Percentiles rank a stretch among this genome's conserved stretches.
These are phyloP conservation scores for Popillia japonica DNA, from an alignment of 1,140 invertebrate species.

Conservation along the genomic window DNA sequence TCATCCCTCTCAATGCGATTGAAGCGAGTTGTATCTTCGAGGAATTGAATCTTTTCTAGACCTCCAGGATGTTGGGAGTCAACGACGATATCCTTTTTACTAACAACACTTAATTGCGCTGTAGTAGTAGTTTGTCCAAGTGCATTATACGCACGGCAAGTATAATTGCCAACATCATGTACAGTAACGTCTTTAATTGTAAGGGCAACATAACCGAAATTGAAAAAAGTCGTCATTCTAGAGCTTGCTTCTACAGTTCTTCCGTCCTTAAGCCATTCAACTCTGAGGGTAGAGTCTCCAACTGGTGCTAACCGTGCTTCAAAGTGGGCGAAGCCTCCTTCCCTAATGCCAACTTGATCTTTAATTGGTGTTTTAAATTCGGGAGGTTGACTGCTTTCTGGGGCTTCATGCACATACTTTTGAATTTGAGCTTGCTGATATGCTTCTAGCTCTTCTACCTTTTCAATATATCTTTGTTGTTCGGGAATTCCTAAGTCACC, in stretches of 20 bases:
- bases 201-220: slow-evolving; percentile 95
- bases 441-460: slow-evolving; percentile 91
- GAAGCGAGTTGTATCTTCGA: slow-evolving; percentile 84
- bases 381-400: slow-evolving; percentile 80
- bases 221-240: slow-evolving; percentile 93
- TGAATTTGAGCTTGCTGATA: slow-evolving; percentile 82
- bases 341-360: slow-evolving; percentile 86
- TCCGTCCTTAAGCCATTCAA: slow-evolving; percentile 97
- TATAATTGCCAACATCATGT: slow-evolving; percentile 91
- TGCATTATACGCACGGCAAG: slow-evolving; percentile 86
- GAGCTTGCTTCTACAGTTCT: slow-evolving; percentile 90
- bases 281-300: slow-evolving; percentile 88
- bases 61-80: slow-evolving; percentile 89
- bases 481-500: slow-evolving; percentile 89
- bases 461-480: slow-evolving; percentile 92
- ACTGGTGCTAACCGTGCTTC: slow-evolving; percentile 94
- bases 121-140: slow-evolving; percentile 89
- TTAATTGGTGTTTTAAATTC: slow-evolving; percentile 93
- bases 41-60: slow-evolving; percentile 85
- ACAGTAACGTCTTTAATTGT: slow-evolving; percentile 93
- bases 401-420: slow-evolving; percentile 78
- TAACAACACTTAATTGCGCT: slow-evolving; percentile 86
- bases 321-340: slow-evolving; percentile 95
- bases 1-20: slow-evolving; percentile 75
- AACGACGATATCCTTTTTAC: slow-evolving; percentile 84